A percentile compares a stretch with the other conserved stretches of the same genome.
Conservation (phyloP, 2,797 vertebrate species). For the Podarcis siculus region DNA sequence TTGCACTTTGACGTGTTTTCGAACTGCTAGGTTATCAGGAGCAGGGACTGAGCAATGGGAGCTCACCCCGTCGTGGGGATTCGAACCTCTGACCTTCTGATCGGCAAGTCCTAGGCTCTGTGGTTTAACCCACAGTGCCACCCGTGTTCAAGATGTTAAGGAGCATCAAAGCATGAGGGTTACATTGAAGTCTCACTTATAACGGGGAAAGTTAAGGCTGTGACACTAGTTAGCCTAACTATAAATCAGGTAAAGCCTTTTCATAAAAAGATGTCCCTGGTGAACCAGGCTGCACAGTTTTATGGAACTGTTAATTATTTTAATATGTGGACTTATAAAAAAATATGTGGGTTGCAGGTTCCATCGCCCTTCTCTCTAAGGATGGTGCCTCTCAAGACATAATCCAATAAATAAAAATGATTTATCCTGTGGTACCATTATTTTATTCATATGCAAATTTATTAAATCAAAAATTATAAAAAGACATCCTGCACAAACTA, state of each 20-base stretch:
- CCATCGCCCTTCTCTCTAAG: background rate
- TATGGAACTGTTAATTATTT: background rate
- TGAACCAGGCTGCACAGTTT: background rate
- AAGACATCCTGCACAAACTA: no score
- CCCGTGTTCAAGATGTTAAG: background rate
- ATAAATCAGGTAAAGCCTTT: background rate
- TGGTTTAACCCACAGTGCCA: no score
- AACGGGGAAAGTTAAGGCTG: background rate
- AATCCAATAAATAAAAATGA: background rate
- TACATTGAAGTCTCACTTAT: background rate
- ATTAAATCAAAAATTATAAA: background rate
- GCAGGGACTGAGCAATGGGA: no score
- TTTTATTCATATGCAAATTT: background rate
- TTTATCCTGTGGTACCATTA: background rate
- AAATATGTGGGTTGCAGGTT: background rate
- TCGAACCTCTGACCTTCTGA: no score
- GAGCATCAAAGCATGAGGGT: background rate
- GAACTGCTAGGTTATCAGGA: no score
- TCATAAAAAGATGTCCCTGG: background rate
- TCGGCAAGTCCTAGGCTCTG: no score
- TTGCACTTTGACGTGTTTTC: no score
- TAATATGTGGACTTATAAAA: background rate
- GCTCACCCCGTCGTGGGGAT: no score
- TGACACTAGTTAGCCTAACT: background rate
- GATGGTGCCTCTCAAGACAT: background rate